These are phyloP conservation scores for Toxonevra muliebris DNA, from an alignment of 2,888 invertebrate species.

Conservation along the genomic window DNA sequence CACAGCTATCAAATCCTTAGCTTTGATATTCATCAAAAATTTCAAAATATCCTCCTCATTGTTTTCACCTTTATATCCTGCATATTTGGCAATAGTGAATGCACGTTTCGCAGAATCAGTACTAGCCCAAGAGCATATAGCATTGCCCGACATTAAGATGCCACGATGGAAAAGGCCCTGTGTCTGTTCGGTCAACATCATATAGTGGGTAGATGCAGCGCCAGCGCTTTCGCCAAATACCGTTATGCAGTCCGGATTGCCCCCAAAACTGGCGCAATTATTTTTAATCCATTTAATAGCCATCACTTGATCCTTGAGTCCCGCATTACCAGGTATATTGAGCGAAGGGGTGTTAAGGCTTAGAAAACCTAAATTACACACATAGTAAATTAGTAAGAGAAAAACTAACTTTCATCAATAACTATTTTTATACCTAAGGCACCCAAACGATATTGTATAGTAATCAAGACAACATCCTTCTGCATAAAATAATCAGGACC, in stretches of 20 bases:
- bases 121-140: conserved; percentile 53
- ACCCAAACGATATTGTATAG: conserved; percentile 67
- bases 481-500: conserved; percentile 67
- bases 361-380: conserved; percentile 66
- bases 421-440: conserved; percentile 55
- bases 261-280: conserved; percentile 66
- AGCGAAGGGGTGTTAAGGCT: conserved; percentile 64
- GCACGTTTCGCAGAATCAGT: conserved; percentile 48
- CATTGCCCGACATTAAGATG: conserved; percentile 61
- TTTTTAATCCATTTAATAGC: conserved; percentile 67
- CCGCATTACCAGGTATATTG: conserved; percentile 68
- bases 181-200: conserved; percentile 67
- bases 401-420: not conserved
- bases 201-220: conserved; percentile 64
- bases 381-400: not conserved
- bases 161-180: conserved; percentile 63
- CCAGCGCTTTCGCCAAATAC: conserved; percentile 69
- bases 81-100: conserved; percentile 54
- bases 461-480: conserved; percentile 66
- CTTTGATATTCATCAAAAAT: conserved; percentile 56
- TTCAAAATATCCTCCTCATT: conserved; percentile 62
- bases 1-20: conserved; percentile 52
- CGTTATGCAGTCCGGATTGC: conserved; percentile 67
- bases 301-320: conserved; percentile 67
- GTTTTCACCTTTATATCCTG: conserved; percentile 58